These are phyloP conservation scores for Corbicula japonica DNA, from an alignment of 2,888 invertebrate genomes.

Conservation along the genomic window DNA sequence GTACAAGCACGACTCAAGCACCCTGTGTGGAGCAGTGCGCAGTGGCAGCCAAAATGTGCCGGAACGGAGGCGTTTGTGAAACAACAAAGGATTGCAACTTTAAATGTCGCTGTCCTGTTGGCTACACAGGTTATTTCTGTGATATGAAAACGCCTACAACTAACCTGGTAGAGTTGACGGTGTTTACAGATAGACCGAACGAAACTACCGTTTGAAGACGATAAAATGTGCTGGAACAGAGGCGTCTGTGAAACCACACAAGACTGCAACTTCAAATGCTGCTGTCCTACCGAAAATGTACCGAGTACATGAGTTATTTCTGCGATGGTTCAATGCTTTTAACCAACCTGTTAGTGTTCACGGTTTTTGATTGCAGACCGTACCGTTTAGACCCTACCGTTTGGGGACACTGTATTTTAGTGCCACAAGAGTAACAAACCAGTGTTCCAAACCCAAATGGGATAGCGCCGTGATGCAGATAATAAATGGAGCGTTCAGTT, in stretches of 20 bases:
- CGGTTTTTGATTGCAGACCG: no score
- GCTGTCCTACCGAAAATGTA: neutral
- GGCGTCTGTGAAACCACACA: neutral
- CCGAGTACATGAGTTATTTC: no score
- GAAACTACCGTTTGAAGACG: neutral
- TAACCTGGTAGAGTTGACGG: slow-evolving; percentile 6
- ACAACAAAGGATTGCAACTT: slow-evolving; percentile 9
- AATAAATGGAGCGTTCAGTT: no score
- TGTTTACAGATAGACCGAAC: neutral
- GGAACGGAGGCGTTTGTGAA: slow-evolving; percentile 19
- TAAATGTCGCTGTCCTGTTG: slow-evolving; percentile 24
- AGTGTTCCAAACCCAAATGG: no score
- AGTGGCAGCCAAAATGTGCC: slow-evolving; percentile 2
- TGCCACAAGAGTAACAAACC: no score
- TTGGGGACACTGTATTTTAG: no score
- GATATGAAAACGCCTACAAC: neutral
- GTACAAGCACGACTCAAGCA: neutral
- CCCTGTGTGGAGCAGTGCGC: neutral
- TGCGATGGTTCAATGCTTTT: no score
- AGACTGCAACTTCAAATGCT: neutral
- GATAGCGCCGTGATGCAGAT: no score
- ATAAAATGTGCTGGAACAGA: neutral
- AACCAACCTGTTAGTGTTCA: no score
- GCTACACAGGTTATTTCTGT: slow-evolving; percentile 27
- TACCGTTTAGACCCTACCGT: no score